Evolutionary conservation across 2,888 invertebrate species (phyloP).

Genomic region (Nemoura dubitans): DNA sequence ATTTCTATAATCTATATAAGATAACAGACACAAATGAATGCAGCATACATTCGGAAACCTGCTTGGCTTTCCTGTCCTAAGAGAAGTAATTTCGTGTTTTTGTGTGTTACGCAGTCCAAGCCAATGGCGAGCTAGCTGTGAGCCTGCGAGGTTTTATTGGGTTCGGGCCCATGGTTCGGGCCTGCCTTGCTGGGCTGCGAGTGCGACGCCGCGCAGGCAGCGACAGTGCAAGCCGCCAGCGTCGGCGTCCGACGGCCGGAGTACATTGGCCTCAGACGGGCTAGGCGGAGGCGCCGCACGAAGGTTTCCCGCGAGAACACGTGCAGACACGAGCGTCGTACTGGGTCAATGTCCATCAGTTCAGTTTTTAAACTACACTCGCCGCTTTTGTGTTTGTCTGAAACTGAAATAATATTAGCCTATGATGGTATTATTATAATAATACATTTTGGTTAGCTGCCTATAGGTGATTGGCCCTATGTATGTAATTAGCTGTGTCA

Average conservation of each 20-base stretch:
- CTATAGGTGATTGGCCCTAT: not conserved
- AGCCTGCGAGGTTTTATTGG: too few species aligned
- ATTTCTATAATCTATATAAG: too few species aligned
- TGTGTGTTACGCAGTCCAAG: not conserved
- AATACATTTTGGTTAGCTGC: not conserved
- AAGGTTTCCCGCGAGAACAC: conserved; percentile 45
- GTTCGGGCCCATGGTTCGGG: too few species aligned
- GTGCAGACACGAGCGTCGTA: conserved; percentile 46
- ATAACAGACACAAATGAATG: too few species aligned
- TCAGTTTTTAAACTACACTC: conserved; percentile 15
- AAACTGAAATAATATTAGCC: conserved; percentile 10
- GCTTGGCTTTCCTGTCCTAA: too few species aligned
- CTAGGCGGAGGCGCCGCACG: conserved; percentile 2
- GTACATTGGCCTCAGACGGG: conserved; percentile 41
- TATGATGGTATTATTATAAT: conserved; percentile 15
- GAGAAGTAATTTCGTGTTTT: too few species aligned
- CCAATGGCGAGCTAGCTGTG: not conserved
- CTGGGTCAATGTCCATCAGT: conserved; percentile 48
- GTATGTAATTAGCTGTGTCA: not conserved
- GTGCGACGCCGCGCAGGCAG: not conserved
- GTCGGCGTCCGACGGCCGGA: too few species aligned
- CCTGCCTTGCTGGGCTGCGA: too few species aligned
- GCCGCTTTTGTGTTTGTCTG: conserved; percentile 27
- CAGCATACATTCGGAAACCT: too few species aligned
- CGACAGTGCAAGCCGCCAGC: too few species aligned